Base-by-base conservation (phyloP, 1,140 invertebrate species). In the Ceratina calcarata region DNA sequence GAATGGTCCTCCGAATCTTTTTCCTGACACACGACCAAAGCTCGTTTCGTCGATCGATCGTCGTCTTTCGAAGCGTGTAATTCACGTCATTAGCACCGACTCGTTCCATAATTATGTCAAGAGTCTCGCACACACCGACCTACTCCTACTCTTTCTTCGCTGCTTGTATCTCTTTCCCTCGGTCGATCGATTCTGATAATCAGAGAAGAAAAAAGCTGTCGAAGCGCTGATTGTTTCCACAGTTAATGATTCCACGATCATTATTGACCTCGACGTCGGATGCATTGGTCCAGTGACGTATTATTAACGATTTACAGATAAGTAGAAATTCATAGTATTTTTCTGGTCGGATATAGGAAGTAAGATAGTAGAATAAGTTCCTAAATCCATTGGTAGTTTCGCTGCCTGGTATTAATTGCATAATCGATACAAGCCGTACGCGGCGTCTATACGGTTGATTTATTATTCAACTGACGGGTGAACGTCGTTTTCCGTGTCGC, bases 41-140 rank as follows among this genome's bases (percentile, higher is more conserved):
- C 74, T 79, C 77, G 53, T 74, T 51, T 22, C 22, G 70, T 67
- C 53, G 78, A 79, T 79, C 78, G 70, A 61, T 55, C 62, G 24
- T 45, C 55, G 20, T n/a, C 62, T 74, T 58, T 57, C 66, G 18
- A 74, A 79, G 78, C 27, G 45, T 65, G 53, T 79, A 79, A 73
- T 79, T 51, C 71, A 74, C 78, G 78, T 79, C 71, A 67, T 79
- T 74, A 79, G 62, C 70, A 78, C 49, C 60, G 76, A 78, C 49
- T 53, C 70, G 71, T 22, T 73, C 69, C 62, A 53, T 79, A 79
- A 79, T 79, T 74, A 79, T 79, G 78, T 79, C 78, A 79, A 79
- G 78, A 79, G 78, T 67, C 53, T 49, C 62, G 51, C 69, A 16
- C 45, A 60, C 27, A 49, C 15, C 10, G 53, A 67, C 66, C 37